phyloP scores from a whole-genome alignment of 92 coral and sea anemone genomes.

The Paramuricea clavata region DNA sequence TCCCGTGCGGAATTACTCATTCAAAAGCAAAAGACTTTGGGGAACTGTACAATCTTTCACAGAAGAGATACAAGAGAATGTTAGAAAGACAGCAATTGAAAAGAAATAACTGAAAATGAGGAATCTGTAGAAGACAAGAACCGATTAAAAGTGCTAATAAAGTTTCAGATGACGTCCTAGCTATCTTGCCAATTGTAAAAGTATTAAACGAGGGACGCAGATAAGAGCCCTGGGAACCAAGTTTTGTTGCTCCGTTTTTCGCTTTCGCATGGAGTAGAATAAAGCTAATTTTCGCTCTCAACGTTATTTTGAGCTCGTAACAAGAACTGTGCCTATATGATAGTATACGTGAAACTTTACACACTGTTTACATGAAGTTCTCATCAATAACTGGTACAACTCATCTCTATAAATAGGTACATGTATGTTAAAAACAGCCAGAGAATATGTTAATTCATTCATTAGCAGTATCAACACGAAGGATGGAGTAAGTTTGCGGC shows the following conservation, averaged over 20 bases:
- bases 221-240: too few species aligned
- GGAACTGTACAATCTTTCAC: slow-evolving; percentile 34
- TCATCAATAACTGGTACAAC: not conserved
- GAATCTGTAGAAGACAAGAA: too few species aligned
- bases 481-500: not conserved
- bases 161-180: too few species aligned
- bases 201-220: too few species aligned
- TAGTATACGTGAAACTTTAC: not conserved
- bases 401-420: slow-evolving; percentile 30
- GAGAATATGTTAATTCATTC: not conserved
- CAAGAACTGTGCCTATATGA: not conserved
- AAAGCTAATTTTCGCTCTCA: too few species aligned
- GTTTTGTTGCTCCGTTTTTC: too few species aligned
- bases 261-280: too few species aligned
- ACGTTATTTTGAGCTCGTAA: too few species aligned
- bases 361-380: not conserved
- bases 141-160: too few species aligned
- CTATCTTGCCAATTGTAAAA: too few species aligned
- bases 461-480: slow-evolving; percentile 3
- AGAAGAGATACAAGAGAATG: slow-evolving; percentile 18
- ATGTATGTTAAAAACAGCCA: not conserved
- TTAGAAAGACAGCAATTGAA: not conserved
- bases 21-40: slow-evolving; percentile 38
- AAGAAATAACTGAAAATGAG: not conserved
- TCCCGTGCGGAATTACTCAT: slow-evolving; percentile 1